Evolutionary conservation across 2,113 vertebrate genomes (phyloP).

Genomic region (Triplophysa tibetana): DNA sequence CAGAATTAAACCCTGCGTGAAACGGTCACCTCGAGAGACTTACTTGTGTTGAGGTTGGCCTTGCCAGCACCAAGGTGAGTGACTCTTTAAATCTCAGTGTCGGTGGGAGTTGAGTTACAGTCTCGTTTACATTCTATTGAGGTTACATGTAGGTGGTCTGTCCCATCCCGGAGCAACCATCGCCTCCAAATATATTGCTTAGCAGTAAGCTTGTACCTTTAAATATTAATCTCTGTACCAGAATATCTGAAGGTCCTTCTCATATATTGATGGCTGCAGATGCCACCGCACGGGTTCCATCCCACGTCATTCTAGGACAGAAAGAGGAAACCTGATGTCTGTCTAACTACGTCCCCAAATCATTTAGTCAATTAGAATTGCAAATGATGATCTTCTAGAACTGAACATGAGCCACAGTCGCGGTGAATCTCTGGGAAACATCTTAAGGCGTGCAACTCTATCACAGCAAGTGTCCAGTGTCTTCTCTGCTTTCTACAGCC

Average conservation of each 20-base stretch:
- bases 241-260: slow-evolving; percentile 7
- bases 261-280: neutral
- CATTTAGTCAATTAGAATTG: slow-evolving; percentile 22
- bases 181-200: neutral
- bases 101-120: slow-evolving; percentile 32
- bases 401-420: neutral
- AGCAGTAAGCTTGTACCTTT: neutral
- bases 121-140: slow-evolving; percentile 12
- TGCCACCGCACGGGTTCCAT: neutral
- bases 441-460: neutral
- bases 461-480: slow-evolving; percentile 1
- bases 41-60: slow-evolving; percentile 30
- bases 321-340: slow-evolving; percentile 4
- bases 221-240: neutral
- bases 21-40: slow-evolving; percentile 45
- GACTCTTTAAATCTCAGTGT: slow-evolving; percentile 54
- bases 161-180: neutral
- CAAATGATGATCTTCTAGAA: slow-evolving; percentile 34
- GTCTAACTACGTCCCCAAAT: neutral
- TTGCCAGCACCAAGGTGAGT: slow-evolving; percentile 39
- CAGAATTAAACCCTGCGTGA: slow-evolving; percentile 13
- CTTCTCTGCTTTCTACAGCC: neutral
- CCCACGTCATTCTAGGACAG: slow-evolving; percentile 6
- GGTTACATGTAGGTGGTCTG: neutral
- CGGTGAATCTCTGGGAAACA: neutral